Conservation (phyloP, 2,797 vertebrate genomes). For the Pogoniulus pusillus region DNA sequence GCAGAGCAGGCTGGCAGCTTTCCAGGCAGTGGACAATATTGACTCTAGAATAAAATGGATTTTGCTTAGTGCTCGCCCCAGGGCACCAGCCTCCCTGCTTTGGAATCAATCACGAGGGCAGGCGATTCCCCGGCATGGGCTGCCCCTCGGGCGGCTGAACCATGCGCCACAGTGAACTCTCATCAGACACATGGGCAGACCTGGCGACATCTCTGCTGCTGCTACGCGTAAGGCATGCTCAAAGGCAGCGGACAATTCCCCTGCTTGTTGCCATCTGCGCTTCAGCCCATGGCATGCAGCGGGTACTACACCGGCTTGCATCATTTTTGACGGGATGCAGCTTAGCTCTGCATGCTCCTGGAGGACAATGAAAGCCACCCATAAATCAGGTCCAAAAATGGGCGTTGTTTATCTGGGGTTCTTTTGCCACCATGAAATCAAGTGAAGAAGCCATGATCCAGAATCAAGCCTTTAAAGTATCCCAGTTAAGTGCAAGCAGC, state of each 20-base stretch:
- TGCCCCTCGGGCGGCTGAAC: background rate
- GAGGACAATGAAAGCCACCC: background rate
- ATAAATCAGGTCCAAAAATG: background rate
- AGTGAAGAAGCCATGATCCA: background rate
- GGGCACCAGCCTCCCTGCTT: conserved; percentile 1
- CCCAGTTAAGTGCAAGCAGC: background rate
- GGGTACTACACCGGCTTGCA: background rate
- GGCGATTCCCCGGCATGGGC: rapidly evolving
- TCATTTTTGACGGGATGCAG: background rate
- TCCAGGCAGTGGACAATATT: conserved; percentile 33
- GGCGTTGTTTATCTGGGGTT: background rate
- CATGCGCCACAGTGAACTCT: background rate
- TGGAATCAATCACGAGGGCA: background rate
- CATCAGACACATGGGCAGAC: background rate
- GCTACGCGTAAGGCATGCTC: rapidly evolving
- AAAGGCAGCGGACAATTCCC: background rate
- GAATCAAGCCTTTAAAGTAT: background rate
- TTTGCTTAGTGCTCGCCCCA: background rate
- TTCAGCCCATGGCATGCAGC: background rate
- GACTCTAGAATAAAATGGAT: conserved; percentile 28
- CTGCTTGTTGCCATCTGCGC: rapidly evolving
- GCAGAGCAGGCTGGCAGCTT: conserved; percentile 5
- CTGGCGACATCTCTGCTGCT: background rate
- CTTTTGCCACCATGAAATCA: background rate
- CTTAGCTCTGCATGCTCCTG: rapidly evolving